Conservation (phyloP, 2,797 vertebrate genomes). For the Decapterus maruadsi region DNA sequence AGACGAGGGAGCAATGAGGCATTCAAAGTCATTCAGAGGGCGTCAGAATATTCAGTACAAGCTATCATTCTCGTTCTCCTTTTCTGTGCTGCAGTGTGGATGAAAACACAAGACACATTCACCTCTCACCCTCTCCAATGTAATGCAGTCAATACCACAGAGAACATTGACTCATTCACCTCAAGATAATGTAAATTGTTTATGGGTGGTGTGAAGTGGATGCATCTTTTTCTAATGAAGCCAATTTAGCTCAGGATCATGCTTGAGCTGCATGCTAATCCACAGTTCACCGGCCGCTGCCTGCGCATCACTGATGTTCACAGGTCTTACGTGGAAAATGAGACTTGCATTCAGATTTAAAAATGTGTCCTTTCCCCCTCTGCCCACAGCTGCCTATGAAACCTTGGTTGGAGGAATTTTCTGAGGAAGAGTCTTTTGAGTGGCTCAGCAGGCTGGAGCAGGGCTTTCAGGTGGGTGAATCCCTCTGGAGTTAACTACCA, state of each 20-base stretch:
- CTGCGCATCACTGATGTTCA: constrained; percentile 25
- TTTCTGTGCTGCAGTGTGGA: constrained; percentile 2
- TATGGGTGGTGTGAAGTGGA: neutral
- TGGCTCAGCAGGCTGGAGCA: constrained; percentile 89
- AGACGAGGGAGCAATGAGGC: neutral
- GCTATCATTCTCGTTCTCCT: neutral
- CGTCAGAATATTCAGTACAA: neutral
- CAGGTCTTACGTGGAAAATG: neutral
- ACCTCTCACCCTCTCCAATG: neutral
- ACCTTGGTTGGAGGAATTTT: constrained; percentile 88
- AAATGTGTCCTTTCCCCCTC: neutral
- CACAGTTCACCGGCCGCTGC: constrained; percentile 25
- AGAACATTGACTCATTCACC: neutral
- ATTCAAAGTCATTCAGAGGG: neutral
- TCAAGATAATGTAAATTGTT: constrained; percentile 18
- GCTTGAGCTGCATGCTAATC: constrained; percentile 44
- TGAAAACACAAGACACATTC: neutral
- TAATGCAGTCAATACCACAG: neutral
- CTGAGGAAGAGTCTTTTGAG: constrained; percentile 80
- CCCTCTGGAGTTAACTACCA: neutral
- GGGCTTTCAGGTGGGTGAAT: constrained; percentile 84
- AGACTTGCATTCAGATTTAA: constrained; percentile 5
- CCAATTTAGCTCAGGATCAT: constrained; percentile 21
- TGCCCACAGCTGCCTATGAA: constrained; percentile 86
- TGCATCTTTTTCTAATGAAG: neutral